These are phyloP conservation scores for Mayetiola destructor DNA, from an alignment of 2,888 invertebrate species.

Conservation along the genomic window DNA sequence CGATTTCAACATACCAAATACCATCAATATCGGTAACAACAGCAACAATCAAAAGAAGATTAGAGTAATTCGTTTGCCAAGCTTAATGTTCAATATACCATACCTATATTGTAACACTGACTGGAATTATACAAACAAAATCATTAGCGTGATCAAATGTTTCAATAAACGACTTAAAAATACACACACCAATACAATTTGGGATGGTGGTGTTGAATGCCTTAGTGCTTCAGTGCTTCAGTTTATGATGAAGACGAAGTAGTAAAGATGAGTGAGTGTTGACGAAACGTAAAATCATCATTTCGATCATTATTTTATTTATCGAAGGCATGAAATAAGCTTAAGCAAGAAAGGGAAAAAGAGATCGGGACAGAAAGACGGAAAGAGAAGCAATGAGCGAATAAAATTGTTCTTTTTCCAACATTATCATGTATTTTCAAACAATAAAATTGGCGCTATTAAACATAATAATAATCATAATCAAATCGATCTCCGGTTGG, in stretches of 20 bases:
- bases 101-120: too few relatives aligned
- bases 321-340: too few relatives aligned
- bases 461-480: neutral
- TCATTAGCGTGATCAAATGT: neutral
- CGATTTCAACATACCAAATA: too few relatives aligned
- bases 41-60: slow-evolving; percentile 3
- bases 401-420: neutral
- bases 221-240: too few relatives aligned
- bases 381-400: neutral
- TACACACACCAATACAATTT: neutral
- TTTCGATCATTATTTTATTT: too few relatives aligned
- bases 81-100: too few relatives aligned
- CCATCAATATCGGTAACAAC: too few relatives aligned
- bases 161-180: neutral
- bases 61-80: too few relatives aligned
- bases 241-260: neutral
- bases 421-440: slow-evolving; percentile 5
- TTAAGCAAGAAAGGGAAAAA: neutral
- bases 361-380: neutral
- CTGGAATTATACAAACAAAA: neutral
- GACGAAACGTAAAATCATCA: too few relatives aligned
- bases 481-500: too few relatives aligned
- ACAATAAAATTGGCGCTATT: slow-evolving; percentile 7
- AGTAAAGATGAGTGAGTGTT: neutral
- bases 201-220: too few relatives aligned